Evolutionary conservation across 2,797 vertebrate species (phyloP).

Genomic region (Siniperca scherzeri): DNA sequence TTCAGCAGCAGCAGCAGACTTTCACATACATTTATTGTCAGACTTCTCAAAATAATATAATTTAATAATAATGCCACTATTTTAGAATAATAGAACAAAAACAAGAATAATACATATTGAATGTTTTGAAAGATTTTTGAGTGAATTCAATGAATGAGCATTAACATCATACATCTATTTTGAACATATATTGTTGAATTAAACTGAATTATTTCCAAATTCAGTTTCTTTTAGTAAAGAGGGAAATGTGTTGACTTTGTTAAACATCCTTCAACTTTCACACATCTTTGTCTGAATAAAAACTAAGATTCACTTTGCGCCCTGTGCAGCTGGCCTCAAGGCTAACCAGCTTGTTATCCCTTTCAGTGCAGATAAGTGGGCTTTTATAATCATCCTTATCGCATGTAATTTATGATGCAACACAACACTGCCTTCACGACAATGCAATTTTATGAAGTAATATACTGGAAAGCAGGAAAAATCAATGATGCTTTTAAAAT

Average conservation of each 20-base stretch:
- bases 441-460: background rate
- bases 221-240: background rate
- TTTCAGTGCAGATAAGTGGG: background rate
- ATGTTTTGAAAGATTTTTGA: background rate
- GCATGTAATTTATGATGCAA: background rate
- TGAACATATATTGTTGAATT: background rate
- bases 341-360: conserved; percentile 6
- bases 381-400: conserved; percentile 1
- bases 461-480: background rate
- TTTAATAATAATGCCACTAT: background rate
- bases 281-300: background rate
- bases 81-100: background rate
- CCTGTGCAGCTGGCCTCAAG: background rate
- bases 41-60: background rate
- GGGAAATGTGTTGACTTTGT: background rate
- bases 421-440: background rate
- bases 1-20: background rate
- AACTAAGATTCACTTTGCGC: background rate
- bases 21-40: background rate
- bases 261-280: background rate
- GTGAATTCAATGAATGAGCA: background rate
- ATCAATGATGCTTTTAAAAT: background rate
- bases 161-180: background rate
- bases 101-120: background rate
- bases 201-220: no score